Base-by-base conservation (phyloP, 2,113 vertebrate species). In the Haemorhous mexicanus region DNA sequence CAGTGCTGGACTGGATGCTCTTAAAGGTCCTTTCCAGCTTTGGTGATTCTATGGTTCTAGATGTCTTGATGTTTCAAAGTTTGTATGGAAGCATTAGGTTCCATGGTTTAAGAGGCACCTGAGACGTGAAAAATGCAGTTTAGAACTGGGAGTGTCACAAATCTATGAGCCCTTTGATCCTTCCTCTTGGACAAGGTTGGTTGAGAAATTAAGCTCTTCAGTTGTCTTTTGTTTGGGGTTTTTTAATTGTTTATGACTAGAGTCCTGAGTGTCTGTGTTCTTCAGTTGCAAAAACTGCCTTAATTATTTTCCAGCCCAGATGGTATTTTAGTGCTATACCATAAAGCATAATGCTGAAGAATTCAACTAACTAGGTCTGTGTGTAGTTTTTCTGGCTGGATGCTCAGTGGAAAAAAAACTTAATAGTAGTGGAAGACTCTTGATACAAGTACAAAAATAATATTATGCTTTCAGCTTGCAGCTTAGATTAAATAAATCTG, bases 51-150 rank as follows among this genome's bases (percentile, higher is more conserved):
- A 0, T 62, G 41, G 14, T 26, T 69, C 9, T 32, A 14, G 7
- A 7, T 56, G 14, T 30, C 13, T 52, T 28, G 6, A 5, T 2
- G 1, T 32, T 49, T 64, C 18, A 7, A 55, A 30, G 33, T 61
- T 82, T 3, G 1, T 23, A 3, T 15, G 32, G 11, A 19, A 81
- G 7, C 22, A 0, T 9, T 13, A 8, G 13, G 8, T 21, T 53
- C 5, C 0, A 0, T 37, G 10, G 21, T 33, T 85, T 78, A 39
- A 74, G 53, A 59, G 16, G 28, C 11, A 44, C 0, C 0, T 6
- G 30, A 67, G 9, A 8, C 11, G 3, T 41, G 11, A 26, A n/a
- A 73, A 69, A 46, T 9, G 17, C 7, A 18, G 2, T 3, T 4
- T 43, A 9, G 8, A 49, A 6, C 43, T 41, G 47, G 53, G 20